phyloP scores from a whole-genome alignment of 2,113 vertebrate genomes.

The Corynorhinus townsendii region DNA sequence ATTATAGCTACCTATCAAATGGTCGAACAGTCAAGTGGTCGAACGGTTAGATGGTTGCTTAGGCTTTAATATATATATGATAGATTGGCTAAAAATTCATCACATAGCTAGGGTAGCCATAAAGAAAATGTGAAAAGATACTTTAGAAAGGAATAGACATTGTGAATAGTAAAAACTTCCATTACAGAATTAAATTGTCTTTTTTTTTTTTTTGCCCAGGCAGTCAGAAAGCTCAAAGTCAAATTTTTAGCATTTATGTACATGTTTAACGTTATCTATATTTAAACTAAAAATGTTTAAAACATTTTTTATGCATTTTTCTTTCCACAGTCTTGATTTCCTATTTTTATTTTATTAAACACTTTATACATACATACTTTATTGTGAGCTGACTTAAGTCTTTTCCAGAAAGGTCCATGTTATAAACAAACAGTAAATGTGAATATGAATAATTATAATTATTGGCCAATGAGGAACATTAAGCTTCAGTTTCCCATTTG shows the following conservation, averaged over 20 bases:
- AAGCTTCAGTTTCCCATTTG: not conserved
- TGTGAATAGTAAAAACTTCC: not conserved
- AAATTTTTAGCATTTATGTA: not conserved
- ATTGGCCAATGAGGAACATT: not conserved
- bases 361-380: not conserved
- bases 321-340: not conserved
- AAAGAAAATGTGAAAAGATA: not conserved
- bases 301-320: not conserved
- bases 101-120: not conserved
- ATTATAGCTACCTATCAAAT: no score
- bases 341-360: slow-evolving; percentile 2
- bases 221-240: not conserved
- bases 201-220: not conserved
- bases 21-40: no score
- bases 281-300: not conserved
- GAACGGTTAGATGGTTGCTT: no score
- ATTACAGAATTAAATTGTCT: not conserved
- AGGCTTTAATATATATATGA: no score
- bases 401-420: not conserved
- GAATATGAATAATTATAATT: not conserved
- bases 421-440: not conserved
- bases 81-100: not conserved
- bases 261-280: not conserved
- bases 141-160: not conserved
- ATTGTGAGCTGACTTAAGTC: not conserved